These are phyloP conservation scores for Centropus unirufus DNA, from an alignment of 2,113 vertebrate genomes.

Conservation along the genomic window DNA sequence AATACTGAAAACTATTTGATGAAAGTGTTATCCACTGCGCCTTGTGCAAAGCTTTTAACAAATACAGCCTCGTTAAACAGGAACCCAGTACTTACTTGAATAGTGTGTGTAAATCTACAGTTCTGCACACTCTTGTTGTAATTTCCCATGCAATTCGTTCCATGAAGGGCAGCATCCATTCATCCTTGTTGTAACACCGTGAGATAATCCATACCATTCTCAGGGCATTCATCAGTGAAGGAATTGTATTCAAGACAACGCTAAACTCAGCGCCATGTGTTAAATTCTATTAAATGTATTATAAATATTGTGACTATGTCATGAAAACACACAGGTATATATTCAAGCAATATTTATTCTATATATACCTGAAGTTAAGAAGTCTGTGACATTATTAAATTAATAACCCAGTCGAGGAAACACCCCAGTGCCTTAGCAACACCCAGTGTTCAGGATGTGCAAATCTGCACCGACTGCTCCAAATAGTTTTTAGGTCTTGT, in stretches of 20 bases:
- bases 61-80: neutral
- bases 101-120: constrained; percentile 78
- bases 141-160: constrained; percentile 93
- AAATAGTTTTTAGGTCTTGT: neutral
- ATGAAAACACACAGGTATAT: neutral
- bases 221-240: constrained; percentile 86
- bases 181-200: constrained; percentile 86
- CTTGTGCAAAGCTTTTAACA: neutral
- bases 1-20: neutral
- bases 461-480: neutral
- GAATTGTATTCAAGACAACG: constrained; percentile 83
- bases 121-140: constrained; percentile 77
- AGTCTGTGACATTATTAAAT: neutral
- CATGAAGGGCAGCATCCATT: constrained; percentile 88
- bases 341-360: neutral
- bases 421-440: neutral
- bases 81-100: constrained; percentile 81
- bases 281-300: constrained; percentile 63
- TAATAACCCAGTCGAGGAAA: neutral
- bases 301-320: neutral
- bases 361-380: neutral
- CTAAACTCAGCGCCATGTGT: constrained; percentile 72
- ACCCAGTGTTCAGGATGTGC: neutral
- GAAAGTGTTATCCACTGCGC: neutral
- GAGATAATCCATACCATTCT: constrained; percentile 91